Percentiles rank a stretch among this genome's conserved stretches.
Conservation (phyloP, 2,888 invertebrate genomes). For the Dinocampus coccinellae region DNA sequence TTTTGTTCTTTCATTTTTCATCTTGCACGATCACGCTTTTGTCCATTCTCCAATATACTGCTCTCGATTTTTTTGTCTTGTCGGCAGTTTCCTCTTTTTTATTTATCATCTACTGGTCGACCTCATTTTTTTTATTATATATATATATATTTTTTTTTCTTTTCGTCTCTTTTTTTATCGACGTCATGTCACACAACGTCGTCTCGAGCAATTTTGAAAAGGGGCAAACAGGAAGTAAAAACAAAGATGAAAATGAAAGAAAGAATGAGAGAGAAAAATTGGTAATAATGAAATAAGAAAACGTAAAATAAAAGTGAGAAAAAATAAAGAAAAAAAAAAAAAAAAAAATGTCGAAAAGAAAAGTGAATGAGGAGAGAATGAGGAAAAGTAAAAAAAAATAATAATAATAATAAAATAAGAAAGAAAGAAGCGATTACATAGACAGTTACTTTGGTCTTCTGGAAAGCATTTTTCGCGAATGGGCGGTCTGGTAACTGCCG, state of each 20-base stretch:
- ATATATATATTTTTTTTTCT: no score
- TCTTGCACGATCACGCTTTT: not conserved
- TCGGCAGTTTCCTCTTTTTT: not conserved
- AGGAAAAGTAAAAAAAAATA: not conserved
- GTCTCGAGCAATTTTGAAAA: constrained; percentile 25
- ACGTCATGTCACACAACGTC: constrained; percentile 20
- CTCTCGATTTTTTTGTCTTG: constrained; percentile 11
- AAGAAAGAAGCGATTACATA: constrained; percentile 28
- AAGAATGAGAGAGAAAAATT: not conserved
- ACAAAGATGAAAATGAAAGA: not conserved
- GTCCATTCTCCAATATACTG: not conserved
- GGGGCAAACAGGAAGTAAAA: not conserved
- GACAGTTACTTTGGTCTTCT: constrained; percentile 37
- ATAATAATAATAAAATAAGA: not conserved
- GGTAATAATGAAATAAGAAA: constrained; percentile 10
- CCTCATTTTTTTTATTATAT: constrained; percentile 11
- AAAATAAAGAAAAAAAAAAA: constrained; percentile 27
- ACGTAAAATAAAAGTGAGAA: no score
- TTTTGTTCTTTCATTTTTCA: not conserved
- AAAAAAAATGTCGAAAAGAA: constrained; percentile 27
- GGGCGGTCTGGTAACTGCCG: constrained; percentile 58
- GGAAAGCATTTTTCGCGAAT: constrained; percentile 47
- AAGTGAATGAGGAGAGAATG: constrained; percentile 3
- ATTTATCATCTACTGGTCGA: constrained; percentile 11
- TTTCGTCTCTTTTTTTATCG: not conserved